phyloP scores from a whole-genome alignment of 2,888 invertebrate genomes.

The Acronicta alni region DNA sequence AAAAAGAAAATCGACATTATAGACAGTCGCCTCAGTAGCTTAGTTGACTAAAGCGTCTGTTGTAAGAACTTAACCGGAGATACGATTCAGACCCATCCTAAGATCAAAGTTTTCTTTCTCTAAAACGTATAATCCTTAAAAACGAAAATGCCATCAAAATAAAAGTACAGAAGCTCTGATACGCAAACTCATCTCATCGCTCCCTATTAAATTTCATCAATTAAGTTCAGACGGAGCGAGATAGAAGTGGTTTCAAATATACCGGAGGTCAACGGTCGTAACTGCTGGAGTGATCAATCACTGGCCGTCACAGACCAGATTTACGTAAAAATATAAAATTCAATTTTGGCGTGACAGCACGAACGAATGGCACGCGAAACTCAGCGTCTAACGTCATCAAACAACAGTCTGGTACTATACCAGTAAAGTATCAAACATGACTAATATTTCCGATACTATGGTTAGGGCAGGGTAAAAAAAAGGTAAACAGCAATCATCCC shows the following conservation, averaged over 20 bases:
- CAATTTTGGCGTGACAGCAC: conserved; percentile 59
- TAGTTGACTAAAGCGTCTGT: no score
- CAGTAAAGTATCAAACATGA: no score
- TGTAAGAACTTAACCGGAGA: no score
- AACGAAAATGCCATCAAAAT: background rate
- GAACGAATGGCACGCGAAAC: conserved; percentile 41
- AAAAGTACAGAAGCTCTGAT: background rate
- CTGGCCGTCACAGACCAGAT: conserved; percentile 50
- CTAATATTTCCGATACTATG: no score
- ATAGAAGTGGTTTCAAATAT: conserved; percentile 35
- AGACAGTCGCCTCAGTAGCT: no score
- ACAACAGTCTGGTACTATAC: no score
- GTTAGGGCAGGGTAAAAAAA: no score
- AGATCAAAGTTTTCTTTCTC: no score
- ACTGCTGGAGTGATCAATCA: conserved; percentile 60
- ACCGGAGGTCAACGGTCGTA: conserved; percentile 50
- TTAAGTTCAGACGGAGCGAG: conserved; percentile 5
- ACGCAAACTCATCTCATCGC: background rate
- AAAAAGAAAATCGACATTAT: no score
- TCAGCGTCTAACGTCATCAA: conserved; percentile 6
- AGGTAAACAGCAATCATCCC: no score
- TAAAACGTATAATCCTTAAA: no score
- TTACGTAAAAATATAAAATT: conserved; percentile 62
- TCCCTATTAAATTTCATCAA: conserved; percentile 8
- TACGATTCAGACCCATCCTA: no score